A percentile compares a stretch with the other conserved stretches of the same genome.
These are phyloP conservation scores for Lepidonotus clava DNA, from an alignment of 2,888 invertebrate species.

Conservation along the genomic window DNA sequence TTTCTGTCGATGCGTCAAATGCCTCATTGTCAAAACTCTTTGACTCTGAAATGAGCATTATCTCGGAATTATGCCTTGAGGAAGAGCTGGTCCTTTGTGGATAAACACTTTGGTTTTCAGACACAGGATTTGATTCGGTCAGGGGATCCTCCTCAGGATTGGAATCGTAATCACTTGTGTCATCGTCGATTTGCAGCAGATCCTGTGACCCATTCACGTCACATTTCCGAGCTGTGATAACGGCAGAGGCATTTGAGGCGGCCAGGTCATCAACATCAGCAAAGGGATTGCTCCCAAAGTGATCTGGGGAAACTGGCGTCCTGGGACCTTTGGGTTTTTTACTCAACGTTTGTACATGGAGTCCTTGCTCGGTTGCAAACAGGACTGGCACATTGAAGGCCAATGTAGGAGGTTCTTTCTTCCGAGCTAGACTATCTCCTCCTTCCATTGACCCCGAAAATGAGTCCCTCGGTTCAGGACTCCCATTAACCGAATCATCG, in stretches of 20 bases:
- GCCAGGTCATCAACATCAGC: neutral
- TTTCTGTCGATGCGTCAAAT: neutral
- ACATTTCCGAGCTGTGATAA: slow-evolving; percentile 69
- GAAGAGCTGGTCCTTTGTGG: neutral
- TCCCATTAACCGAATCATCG: slow-evolving; percentile 65
- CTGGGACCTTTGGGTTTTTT: neutral
- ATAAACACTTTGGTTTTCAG: slow-evolving; percentile 53
- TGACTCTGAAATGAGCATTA: slow-evolving; percentile 20
- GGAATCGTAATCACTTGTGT: slow-evolving; percentile 78
- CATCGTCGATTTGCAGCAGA: slow-evolving; percentile 67
- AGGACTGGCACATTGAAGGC: slow-evolving; percentile 74
- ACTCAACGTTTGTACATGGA: slow-evolving; percentile 69
- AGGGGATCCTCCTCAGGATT: slow-evolving; percentile 72
- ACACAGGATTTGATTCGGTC: slow-evolving; percentile 73
- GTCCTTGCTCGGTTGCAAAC: slow-evolving; percentile 76
- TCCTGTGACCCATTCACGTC: slow-evolving; percentile 73
- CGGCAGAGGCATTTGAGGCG: neutral
- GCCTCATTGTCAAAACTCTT: neutral
- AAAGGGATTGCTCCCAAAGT: neutral
- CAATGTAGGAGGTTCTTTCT: neutral
- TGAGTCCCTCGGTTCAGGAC: slow-evolving; percentile 32
- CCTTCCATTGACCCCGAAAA: neutral
- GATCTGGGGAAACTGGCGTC: neutral
- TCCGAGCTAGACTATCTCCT: neutral
- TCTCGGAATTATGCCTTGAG: slow-evolving; percentile 27